A percentile compares a stretch with the other conserved stretches of the same genome.
Conservation (phyloP, 2,113 vertebrate genomes). For the Probosciger aterrimus region DNA sequence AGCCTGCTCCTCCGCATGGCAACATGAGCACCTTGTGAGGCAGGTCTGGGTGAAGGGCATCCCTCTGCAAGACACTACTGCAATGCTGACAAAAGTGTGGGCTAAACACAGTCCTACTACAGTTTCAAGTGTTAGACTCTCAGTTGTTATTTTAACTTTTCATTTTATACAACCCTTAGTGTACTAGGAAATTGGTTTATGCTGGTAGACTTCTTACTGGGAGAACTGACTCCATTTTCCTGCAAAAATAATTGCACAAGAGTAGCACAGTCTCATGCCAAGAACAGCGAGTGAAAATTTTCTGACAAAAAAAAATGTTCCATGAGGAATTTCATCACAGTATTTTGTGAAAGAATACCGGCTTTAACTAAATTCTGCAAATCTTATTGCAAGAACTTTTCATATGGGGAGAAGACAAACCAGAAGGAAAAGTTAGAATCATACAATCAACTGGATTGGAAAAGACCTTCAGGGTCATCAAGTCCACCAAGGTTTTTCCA, state of each 20-base stretch:
- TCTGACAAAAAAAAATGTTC: not conserved
- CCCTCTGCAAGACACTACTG: not conserved
- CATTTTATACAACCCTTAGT: not conserved
- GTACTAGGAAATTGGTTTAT: not conserved
- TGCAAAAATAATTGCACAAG: not conserved
- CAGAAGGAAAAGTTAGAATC: not conserved
- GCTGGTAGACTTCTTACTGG: not conserved
- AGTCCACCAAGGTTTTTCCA: not conserved
- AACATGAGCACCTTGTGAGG: not conserved
- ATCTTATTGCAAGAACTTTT: not conserved
- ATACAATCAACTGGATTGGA: not conserved
- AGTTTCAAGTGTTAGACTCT: not conserved
- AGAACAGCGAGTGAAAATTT: not conserved
- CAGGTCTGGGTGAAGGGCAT: not conserved
- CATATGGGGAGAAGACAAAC: not conserved
- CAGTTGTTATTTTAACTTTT: not conserved
- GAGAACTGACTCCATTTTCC: not conserved
- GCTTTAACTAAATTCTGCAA: not conserved
- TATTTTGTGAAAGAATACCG: not conserved
- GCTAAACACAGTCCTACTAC: not conserved
- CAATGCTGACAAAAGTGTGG: not conserved
- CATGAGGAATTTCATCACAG: not conserved
- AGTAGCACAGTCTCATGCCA: not conserved
- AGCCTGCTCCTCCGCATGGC: not conserved
- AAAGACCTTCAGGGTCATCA: not conserved